phyloP scores from a whole-genome alignment of 2,797 vertebrate species.

The Vireo griseus region DNA sequence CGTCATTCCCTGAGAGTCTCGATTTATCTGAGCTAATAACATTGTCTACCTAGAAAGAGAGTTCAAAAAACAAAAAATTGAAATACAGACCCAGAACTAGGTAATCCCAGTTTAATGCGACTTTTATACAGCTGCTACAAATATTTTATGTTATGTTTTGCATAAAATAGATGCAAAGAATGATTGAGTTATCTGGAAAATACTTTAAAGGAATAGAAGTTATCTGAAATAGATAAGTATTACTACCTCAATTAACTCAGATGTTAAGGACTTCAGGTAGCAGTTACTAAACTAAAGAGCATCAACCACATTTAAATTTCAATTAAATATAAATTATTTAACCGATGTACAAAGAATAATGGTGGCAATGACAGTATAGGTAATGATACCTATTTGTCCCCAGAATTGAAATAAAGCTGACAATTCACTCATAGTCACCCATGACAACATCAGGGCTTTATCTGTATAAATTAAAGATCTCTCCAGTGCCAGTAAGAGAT shows the following conservation, averaged over 20 bases:
- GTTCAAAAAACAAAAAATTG: background rate
- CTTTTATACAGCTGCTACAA: background rate
- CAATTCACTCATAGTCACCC: background rate
- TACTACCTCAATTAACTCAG: background rate
- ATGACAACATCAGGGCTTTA: background rate
- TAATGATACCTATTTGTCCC: background rate
- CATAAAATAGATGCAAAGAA: background rate
- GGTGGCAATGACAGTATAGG: background rate
- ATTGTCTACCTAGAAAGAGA: constrained; percentile 81
- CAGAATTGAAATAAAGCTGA: background rate
- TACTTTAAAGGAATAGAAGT: background rate
- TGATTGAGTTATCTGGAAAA: background rate
- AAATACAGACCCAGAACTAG: background rate
- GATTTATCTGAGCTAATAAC: constrained; percentile 98
- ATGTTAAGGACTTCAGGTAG: background rate
- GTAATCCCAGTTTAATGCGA: background rate
- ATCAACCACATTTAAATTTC: background rate
- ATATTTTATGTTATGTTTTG: background rate
- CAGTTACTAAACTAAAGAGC: background rate
- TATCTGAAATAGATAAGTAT: background rate
- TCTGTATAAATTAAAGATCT: background rate
- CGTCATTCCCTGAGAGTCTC: constrained; percentile 94
- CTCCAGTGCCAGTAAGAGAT: background rate
- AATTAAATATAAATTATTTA: background rate
- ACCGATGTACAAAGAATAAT: background rate